Conservation (phyloP, 2,113 vertebrate genomes). For the Sorex araneus region DNA sequence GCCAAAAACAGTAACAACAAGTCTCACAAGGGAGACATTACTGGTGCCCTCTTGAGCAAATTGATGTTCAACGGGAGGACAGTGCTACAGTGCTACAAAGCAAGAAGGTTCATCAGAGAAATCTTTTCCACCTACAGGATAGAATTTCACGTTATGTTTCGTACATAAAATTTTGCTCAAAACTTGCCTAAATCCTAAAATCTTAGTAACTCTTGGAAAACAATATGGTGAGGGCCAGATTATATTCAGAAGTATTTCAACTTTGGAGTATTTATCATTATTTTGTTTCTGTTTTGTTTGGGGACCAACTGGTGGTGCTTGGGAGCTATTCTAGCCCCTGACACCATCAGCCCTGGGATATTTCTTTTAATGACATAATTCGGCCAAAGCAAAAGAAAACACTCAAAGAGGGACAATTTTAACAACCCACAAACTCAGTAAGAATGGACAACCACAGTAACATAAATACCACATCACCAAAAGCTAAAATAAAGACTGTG, state of each 20-base stretch:
- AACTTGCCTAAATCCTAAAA: conserved; percentile 14
- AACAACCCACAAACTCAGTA: conserved; percentile 9
- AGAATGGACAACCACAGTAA: conserved; percentile 20
- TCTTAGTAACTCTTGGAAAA: not conserved
- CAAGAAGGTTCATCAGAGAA: not conserved
- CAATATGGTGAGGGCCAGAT: conserved; percentile 13
- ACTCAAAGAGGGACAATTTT: conserved; percentile 1
- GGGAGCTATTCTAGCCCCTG: too few species aligned
- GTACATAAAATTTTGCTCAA: conserved; percentile 16
- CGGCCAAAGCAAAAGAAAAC: conserved; percentile 27
- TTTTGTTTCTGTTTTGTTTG: too few species aligned
- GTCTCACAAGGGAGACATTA: too few species aligned
- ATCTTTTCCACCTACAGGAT: not conserved
- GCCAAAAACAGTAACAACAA: too few species aligned
- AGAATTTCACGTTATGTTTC: not conserved
- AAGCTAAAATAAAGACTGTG: not conserved
- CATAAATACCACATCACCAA: conserved; percentile 42
- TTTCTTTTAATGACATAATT: not conserved
- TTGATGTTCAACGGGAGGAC: too few species aligned
- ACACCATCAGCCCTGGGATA: not conserved
- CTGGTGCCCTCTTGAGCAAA: too few species aligned
- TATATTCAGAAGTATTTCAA: conserved; percentile 17
- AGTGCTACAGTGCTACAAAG: too few species aligned
- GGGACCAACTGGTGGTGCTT: too few species aligned
- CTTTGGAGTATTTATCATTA: not conserved